Evolutionary conservation across 2,888 invertebrate genomes (phyloP).

Genomic region (Eretmocerus hayati): DNA sequence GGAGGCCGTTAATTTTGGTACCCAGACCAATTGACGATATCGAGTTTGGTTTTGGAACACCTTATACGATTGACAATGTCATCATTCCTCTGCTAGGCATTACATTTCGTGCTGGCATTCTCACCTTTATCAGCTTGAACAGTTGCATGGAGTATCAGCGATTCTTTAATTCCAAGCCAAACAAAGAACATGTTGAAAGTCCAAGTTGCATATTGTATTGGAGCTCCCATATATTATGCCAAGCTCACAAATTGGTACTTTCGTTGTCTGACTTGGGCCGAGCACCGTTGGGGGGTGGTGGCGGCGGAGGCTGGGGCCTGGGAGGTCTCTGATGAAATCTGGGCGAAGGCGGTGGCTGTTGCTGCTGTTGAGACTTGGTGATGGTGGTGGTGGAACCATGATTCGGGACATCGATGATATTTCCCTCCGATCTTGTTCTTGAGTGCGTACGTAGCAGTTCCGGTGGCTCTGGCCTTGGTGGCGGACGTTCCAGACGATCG

Average conservation of each 20-base stretch:
- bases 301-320: constrained; percentile 45
- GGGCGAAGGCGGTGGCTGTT: constrained; percentile 38
- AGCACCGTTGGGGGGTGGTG: constrained; percentile 36
- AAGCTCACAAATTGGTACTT: constrained; percentile 42
- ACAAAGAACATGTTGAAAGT: neutral
- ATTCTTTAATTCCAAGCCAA: too few relatives aligned
- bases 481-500: constrained; percentile 24
- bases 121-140: too few relatives aligned
- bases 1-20: too few relatives aligned
- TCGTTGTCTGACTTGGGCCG: constrained; percentile 41
- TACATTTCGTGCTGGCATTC: too few relatives aligned
- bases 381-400: constrained; percentile 38
- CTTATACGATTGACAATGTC: too few relatives aligned
- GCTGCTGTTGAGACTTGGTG: constrained; percentile 34
- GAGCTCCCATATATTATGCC: too few relatives aligned
- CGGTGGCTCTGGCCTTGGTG: constrained; percentile 35
- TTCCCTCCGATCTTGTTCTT: constrained; percentile 55
- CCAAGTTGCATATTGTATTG: too few relatives aligned
- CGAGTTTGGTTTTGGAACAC: too few relatives aligned
- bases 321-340: constrained; percentile 41
- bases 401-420: constrained; percentile 52
- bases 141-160: too few relatives aligned
- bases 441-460: constrained; percentile 38
- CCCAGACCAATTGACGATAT: too few relatives aligned
- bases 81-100: too few relatives aligned